Percentiles rank a stretch among this genome's conserved stretches.
Evolutionary conservation across 2,888 invertebrate species (phyloP).

Genomic region (Caprella mutica): DNA sequence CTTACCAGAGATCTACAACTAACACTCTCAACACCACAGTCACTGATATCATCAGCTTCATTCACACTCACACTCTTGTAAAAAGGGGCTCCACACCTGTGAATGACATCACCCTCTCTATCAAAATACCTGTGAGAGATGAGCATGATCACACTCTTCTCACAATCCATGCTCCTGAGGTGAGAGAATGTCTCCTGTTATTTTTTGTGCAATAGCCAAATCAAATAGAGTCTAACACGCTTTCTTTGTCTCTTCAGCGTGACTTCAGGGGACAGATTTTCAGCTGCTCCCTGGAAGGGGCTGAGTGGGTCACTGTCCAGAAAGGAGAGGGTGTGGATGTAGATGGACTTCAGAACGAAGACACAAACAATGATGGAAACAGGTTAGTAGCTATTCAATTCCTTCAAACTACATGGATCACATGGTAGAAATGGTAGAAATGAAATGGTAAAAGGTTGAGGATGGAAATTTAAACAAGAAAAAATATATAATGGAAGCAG

Average conservation of each 20-base stretch:
- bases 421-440: too few species aligned
- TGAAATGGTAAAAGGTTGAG: too few species aligned
- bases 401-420: too few species aligned
- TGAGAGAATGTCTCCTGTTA: too few species aligned
- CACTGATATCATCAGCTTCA: background rate
- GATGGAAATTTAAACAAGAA: too few species aligned
- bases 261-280: slow-evolving; percentile 1
- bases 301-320: background rate
- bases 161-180: slow-evolving; percentile 12
- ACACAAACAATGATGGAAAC: too few species aligned
- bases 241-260: background rate
- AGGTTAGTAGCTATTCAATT: too few species aligned
- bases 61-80: slow-evolving; percentile 11
- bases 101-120: slow-evolving; percentile 1
- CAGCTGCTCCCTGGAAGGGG: slow-evolving; percentile 1
- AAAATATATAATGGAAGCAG: too few species aligned
- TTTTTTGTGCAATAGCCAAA: too few species aligned
- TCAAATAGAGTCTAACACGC: background rate
- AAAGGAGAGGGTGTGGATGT: background rate
- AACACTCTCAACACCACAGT: slow-evolving; percentile 12
- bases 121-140: slow-evolving; percentile 15
- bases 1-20: slow-evolving; percentile 1
- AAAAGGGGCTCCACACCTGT: slow-evolving; percentile 18
- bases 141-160: slow-evolving; percentile 4
- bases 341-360: too few species aligned